Percentiles rank a stretch among this genome's conserved stretches.
Evolutionary conservation across 2,888 invertebrate genomes (phyloP).

Genomic region (Halictus ligatus): DNA sequence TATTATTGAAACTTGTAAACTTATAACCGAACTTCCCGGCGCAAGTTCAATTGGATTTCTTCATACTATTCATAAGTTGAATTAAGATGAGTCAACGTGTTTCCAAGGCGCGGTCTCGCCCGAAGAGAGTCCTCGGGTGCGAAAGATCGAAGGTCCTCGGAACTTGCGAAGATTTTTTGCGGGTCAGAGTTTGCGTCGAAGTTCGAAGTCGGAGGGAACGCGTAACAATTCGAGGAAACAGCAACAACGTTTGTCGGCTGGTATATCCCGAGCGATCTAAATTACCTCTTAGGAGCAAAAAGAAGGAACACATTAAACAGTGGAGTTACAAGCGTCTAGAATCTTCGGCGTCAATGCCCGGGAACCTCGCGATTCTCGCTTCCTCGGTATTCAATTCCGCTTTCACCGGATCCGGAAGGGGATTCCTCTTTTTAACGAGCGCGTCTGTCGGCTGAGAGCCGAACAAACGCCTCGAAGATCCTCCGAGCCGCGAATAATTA

Average conservation of each 20-base stretch:
- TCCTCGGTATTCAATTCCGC: constrained; percentile 47
- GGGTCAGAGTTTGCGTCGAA: not conserved
- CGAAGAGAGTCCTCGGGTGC: not conserved
- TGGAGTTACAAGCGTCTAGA: constrained; percentile 41
- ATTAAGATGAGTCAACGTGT: constrained; percentile 17
- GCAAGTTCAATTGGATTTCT: constrained; percentile 11
- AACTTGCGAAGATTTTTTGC: not conserved
- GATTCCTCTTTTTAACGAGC: constrained; percentile 17
- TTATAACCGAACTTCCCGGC: constrained; percentile 1
- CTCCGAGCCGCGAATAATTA: constrained; percentile 12
- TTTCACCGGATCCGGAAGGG: not conserved
- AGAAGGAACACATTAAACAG: constrained; percentile 7
- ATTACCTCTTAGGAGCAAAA: constrained; percentile 21
- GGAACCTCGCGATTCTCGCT: constrained; percentile 23
- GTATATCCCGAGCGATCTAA: constrained; percentile 27
- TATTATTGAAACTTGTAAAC: constrained; percentile 13
- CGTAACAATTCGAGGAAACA: not conserved
- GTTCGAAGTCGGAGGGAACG: not conserved
- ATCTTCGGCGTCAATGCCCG: not conserved
- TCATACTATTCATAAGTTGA: constrained; percentile 9
- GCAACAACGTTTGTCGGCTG: not conserved
- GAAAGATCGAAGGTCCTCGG: not conserved
- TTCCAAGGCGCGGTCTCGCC: not conserved
- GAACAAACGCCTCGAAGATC: not conserved
- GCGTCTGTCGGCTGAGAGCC: not conserved